A percentile compares a stretch with the other conserved stretches of the same genome.
These are phyloP conservation scores for Pollenia angustigena DNA, from an alignment of 2,888 invertebrate species.

Conservation along the genomic window DNA sequence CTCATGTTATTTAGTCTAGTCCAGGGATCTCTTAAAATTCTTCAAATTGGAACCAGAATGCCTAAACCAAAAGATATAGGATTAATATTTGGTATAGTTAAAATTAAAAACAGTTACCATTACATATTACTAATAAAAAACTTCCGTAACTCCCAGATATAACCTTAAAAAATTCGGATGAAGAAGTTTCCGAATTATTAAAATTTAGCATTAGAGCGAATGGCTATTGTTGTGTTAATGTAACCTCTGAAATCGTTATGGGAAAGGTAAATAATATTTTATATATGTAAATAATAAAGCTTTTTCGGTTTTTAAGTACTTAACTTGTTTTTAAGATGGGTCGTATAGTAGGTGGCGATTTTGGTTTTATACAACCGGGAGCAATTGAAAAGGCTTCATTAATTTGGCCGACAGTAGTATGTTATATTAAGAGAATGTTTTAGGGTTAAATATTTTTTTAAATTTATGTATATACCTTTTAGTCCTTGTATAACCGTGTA, in stretches of 20 bases:
- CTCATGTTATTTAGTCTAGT: constrained; percentile 8
- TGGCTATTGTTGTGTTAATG: constrained; percentile 78
- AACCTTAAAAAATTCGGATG: constrained; percentile 75
- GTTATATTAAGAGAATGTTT: constrained; percentile 26
- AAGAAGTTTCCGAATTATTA: constrained; percentile 75
- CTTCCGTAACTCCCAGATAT: constrained; percentile 76
- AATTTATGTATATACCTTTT: constrained; percentile 1
- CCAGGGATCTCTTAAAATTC: constrained; percentile 45
- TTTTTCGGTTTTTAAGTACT: background rate
- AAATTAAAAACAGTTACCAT: background rate
- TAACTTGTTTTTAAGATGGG: constrained; percentile 74
- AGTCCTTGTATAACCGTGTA: constrained; percentile 82
- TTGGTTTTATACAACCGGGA: constrained; percentile 79
- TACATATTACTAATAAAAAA: background rate
- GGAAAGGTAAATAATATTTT: constrained; percentile 69
- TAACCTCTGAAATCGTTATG: constrained; percentile 71
- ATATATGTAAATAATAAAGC: background rate
- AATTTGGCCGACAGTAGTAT: constrained; percentile 82
- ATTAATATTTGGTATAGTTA: constrained; percentile 80
- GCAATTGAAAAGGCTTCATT: constrained; percentile 78
- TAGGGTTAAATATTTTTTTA: background rate
- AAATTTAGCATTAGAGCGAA: constrained; percentile 77
- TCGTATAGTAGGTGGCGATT: constrained; percentile 80
- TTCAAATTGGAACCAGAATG: constrained; percentile 77
- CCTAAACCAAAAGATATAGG: constrained; percentile 81